A percentile compares a stretch with the other conserved stretches of the same genome.
phyloP scores from a whole-genome alignment of 2,888 invertebrate species.

The Lochmaea crataegi region DNA sequence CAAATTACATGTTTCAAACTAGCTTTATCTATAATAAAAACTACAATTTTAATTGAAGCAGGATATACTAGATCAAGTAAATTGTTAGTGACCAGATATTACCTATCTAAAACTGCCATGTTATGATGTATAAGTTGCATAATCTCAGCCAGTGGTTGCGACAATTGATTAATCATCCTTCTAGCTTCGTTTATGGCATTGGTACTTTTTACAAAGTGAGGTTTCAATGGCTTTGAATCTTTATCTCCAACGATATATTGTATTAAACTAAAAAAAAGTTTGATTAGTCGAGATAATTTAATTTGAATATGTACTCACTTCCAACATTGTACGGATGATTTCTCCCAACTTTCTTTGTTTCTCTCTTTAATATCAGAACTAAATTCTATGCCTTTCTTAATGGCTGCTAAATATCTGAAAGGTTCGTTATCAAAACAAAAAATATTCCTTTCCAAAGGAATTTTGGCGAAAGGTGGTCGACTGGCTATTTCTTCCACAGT shows the following conservation, averaged over 20 bases:
- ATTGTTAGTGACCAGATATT: neutral
- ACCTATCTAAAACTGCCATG: constrained; percentile 51
- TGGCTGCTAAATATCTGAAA: constrained; percentile 57
- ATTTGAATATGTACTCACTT: constrained; percentile 46
- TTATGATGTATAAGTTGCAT: constrained; percentile 59
- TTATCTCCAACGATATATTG: constrained; percentile 53
- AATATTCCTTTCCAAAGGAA: constrained; percentile 51
- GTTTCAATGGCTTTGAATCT: constrained; percentile 48
- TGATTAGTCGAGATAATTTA: neutral
- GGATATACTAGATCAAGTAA: too few species aligned
- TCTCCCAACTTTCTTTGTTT: constrained; percentile 49
- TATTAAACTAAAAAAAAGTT: constrained; percentile 51
- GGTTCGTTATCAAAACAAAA: constrained; percentile 62
- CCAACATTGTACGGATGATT: constrained; percentile 51
- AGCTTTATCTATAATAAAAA: too few species aligned
- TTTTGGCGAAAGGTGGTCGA: constrained; percentile 50
- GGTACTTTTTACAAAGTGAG: constrained; percentile 57
- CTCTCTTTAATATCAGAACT: constrained; percentile 30
- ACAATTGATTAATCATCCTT: constrained; percentile 56
- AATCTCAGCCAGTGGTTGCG: constrained; percentile 60
- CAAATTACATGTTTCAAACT: too few species aligned
- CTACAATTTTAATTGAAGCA: too few species aligned
- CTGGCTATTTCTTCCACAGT: constrained; percentile 50
- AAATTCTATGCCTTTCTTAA: constrained; percentile 50
- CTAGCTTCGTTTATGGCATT: constrained; percentile 59